Conservation (phyloP, 2,797 vertebrate species). For the Cebuella pygmaea region DNA sequence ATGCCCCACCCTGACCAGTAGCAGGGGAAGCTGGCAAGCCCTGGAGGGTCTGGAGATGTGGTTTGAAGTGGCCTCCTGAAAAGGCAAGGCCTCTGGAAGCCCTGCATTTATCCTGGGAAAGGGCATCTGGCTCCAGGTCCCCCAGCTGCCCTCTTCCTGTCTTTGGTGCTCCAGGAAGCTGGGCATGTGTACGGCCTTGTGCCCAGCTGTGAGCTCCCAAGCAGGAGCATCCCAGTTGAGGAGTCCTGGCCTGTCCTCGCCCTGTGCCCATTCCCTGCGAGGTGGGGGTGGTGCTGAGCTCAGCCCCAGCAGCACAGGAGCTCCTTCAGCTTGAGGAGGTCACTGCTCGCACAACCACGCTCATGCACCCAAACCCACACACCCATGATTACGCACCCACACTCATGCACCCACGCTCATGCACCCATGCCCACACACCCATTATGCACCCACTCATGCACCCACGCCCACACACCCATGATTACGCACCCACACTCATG, state of each 20-base stretch:
- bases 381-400: rapidly evolving
- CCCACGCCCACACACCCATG: too few relatives aligned
- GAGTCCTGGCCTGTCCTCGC: background rate
- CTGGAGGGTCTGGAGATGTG: too few relatives aligned
- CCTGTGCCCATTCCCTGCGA: background rate
- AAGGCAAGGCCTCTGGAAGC: background rate
- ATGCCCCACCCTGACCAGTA: background rate
- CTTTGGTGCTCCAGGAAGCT: background rate
- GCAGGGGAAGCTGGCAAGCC: background rate
- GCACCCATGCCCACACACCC: rapidly evolving
- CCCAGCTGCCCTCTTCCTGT: rapidly evolving
- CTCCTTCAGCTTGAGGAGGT: too few relatives aligned
- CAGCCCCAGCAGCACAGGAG: too few relatives aligned
- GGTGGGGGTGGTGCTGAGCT: background rate
- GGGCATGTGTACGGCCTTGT: rapidly evolving
- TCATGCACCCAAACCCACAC: rapidly evolving
- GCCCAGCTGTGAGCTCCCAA: background rate
- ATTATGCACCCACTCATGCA: rapidly evolving
- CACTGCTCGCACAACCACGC: rapidly evolving
- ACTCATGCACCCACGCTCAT: rapidly evolving
- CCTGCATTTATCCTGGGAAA: background rate
- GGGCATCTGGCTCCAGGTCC: rapidly evolving
- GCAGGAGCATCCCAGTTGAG: background rate
- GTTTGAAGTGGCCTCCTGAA: background rate
- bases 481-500: too few relatives aligned